Evolutionary conservation across 2,797 vertebrate species (phyloP), one percentile per base, ranked within the genome.

Genomic region (Phoxinus dragarum): DNA sequence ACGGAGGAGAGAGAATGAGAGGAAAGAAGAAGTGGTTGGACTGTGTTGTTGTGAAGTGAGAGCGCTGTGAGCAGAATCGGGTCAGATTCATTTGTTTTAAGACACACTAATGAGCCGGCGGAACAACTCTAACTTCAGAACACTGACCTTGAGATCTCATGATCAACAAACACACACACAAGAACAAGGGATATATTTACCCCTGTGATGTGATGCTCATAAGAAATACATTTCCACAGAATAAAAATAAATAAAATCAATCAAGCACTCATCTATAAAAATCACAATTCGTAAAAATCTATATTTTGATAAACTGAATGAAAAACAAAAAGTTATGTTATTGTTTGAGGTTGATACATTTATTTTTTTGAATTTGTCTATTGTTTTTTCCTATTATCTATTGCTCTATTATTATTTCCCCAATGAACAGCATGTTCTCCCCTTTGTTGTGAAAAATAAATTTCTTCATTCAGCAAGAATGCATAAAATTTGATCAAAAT

Each of bases 1-100:
- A 59, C 87, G 87, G 92, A 91, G 91, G 90, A 88, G 92, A 90
- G 89, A 88, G 92, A 90, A 54, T 27, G 68, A 88, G 88, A 89
- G 82, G 4, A 38, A 75, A 81, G 80, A 2, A 49, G 74, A 61
- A 59, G 16, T 82, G 40, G 14, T 34, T 81, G 66, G 73, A 16
- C 21, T n/a, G 77, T 38, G 47, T 56, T 78, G n/a, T 59, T 49
- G 52, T 19, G 17, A 44, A 59, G 72, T 68, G 34, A 49, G 59
- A 49, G 61, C 40, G 0, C 78, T 36, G 27, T 21, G 47, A 52
- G 16, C 44, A 75, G 54, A 73, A 86, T 83, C 86, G 90, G 89
- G 79, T 77, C 74, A 72, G 27, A 67, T 88, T 90, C 85, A 88
- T 92, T 92, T 91, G 88, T 84, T 87, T 89, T 74, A 89, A 83